A percentile compares a stretch with the other conserved stretches of the same genome.
Evolutionary conservation across 2,113 vertebrate species (phyloP).

Genomic region (Peromyscus maniculatus): DNA sequence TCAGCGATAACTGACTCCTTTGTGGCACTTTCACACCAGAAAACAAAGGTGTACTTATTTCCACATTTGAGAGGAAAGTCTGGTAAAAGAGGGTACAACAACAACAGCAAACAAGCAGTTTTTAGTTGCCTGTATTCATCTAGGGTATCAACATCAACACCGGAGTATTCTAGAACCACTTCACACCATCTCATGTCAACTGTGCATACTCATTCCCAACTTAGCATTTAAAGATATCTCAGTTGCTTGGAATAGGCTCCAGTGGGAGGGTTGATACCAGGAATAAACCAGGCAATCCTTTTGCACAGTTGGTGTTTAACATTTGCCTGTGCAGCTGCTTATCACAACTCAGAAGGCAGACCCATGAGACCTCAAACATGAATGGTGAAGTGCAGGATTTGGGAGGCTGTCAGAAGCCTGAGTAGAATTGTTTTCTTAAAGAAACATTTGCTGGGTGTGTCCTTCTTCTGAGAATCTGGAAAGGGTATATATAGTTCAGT

Average conservation of each 20-base stretch:
- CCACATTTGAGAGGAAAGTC: background rate
- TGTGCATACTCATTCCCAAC: constrained; percentile 21
- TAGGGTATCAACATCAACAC: constrained; percentile 7
- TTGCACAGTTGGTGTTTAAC: background rate
- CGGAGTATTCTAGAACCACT: background rate
- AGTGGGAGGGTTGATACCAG: background rate
- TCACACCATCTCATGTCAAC: background rate
- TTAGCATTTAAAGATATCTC: constrained; percentile 30
- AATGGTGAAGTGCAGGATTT: background rate
- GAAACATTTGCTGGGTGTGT: constrained; percentile 33
- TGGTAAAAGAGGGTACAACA: background rate
- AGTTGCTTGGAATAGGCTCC: constrained; percentile 36
- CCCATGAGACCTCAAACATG: background rate
- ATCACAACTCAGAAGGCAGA: constrained; percentile 42
- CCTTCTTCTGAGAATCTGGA: constrained; percentile 53
- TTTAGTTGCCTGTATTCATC: constrained; percentile 42
- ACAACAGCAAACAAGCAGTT: background rate
- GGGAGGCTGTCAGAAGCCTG: background rate
- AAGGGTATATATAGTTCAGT: constrained; percentile 43
- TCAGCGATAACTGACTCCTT: constrained; percentile 17
- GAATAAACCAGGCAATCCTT: background rate
- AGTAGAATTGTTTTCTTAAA: background rate
- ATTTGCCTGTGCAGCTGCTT: background rate
- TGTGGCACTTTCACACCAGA: constrained; percentile 45
- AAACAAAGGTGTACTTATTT: constrained; percentile 6